These are phyloP conservation scores for Acanthosepion lycidas DNA, from an alignment of 2,888 invertebrate genomes.

Conservation along the genomic window DNA sequence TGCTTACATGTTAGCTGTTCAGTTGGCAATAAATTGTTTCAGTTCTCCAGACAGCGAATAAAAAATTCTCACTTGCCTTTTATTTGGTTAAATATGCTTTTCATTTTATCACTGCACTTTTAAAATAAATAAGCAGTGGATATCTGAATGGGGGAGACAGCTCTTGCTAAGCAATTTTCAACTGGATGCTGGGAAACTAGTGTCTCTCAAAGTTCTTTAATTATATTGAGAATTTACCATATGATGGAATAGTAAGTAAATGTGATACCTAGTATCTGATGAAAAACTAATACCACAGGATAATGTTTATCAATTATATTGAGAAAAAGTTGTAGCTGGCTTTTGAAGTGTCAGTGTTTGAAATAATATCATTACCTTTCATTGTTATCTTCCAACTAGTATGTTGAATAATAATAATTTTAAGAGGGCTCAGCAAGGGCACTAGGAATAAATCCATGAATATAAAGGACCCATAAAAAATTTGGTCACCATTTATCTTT, in stretches of 20 bases:
- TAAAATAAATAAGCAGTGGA: not conserved
- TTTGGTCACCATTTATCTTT: not conserved
- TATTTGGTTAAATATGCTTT: not conserved
- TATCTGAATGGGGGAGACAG: not conserved
- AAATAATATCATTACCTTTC: not conserved
- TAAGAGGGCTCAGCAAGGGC: not conserved
- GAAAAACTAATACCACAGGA: no score
- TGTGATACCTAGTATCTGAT: not conserved
- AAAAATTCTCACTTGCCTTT: not conserved
- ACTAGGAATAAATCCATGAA: not conserved
- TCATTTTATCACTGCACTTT: not conserved
- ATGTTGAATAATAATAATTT: not conserved
- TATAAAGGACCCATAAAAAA: not conserved
- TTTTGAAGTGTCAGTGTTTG: not conserved
- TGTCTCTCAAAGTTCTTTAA: not conserved
- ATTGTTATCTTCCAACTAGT: not conserved
- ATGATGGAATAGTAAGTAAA: not conserved
- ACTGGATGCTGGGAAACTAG: not conserved
- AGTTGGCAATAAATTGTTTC: not conserved
- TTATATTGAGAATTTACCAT: not conserved
- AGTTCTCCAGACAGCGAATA: not conserved
- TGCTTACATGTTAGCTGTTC: not conserved
- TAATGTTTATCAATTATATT: not conserved
- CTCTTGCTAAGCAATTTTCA: not conserved
- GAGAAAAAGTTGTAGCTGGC: not conserved